Base-by-base conservation (phyloP, 1,140 invertebrate genomes). In the Cherax destructor region DNA sequence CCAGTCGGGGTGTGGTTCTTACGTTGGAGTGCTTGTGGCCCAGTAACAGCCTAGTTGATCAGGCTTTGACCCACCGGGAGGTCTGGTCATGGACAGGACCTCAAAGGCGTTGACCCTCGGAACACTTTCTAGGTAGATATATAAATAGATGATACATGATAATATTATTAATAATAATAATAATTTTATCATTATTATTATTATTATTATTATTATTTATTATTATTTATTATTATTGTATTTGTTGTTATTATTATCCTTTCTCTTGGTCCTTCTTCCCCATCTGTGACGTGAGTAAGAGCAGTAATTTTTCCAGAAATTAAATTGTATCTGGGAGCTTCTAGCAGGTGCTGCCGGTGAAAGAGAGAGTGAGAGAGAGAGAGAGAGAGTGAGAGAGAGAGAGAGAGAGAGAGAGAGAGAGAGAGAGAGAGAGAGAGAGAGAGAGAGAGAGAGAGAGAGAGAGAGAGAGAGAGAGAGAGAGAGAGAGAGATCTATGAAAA, bases 151-250 rank as follows among this genome's bases (percentile, higher is more conserved):
- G 65, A 69, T 69, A 69, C 1, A 18, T 69, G 65, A n/a, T 69
- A 69, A 69, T n/a, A n/a, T 69, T 69, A 18, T 1, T 69, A n/a
- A 69, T 69, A n/a, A 69, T 5, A 11, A 41, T 77, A 24, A 0
- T 77, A 77, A 0, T 24, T 24, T 77, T 77, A 30, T 77, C 24
- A 77, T 24, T 77, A 24, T 24, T 77, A 24, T 30, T 77, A 77
- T 5, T 24, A 77, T 77, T 77, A 30, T 77, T 77, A 77, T 24
- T 77, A 24, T 24, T 77, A 77, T n/a, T 77, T 77, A 77, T 24
- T 77, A 24, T 24, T 77, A 77, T n/a, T 77, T n/a, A 41, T 24
- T 77, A 77, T 77, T 77, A 77, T 4, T 41, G n/a, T 41, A 41
- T 41, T 41, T 41, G 30, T 41, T 41, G 30, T 41, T 21, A 77